These are phyloP conservation scores for Synanthedon andrenaeformis DNA, from an alignment of 2,888 invertebrate genomes.

Conservation along the genomic window DNA sequence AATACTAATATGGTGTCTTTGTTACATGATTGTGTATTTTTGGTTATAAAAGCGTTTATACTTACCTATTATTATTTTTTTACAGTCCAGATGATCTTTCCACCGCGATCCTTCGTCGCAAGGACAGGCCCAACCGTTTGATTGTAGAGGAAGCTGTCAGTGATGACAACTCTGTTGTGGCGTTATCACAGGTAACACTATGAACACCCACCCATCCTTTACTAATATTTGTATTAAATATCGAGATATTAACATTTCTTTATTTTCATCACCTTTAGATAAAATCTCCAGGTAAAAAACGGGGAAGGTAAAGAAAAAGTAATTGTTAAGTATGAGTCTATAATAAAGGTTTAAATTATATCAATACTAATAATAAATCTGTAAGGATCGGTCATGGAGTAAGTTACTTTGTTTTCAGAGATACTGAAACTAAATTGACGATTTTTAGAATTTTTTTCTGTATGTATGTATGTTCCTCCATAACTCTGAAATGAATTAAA, in stretches of 20 bases:
- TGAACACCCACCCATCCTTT: constrained; percentile 8
- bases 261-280: neutral
- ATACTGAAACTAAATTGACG: no score
- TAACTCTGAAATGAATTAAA: no score
- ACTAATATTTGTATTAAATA: neutral
- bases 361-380: no score
- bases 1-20: neutral
- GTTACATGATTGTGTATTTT: constrained; percentile 1
- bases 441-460: no score
- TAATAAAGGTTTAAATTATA: no score
- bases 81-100: constrained; percentile 88
- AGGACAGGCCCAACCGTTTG: constrained; percentile 97
- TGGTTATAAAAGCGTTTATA: constrained; percentile 9
- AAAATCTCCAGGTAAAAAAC: no score
- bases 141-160: constrained; percentile 98
- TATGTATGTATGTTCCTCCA: no score
- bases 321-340: no score
- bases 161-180: constrained; percentile 99
- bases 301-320: no score
- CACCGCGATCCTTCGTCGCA: constrained; percentile 97
- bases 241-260: neutral
- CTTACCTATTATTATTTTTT: no score
- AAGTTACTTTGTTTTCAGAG: no score
- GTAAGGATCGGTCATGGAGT: no score
- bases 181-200: constrained; percentile 85